Evolutionary conservation across 2,797 vertebrate genomes (phyloP), one percentile per base, ranked within the genome.

Genomic region (Scyliorhinus canicula): DNA sequence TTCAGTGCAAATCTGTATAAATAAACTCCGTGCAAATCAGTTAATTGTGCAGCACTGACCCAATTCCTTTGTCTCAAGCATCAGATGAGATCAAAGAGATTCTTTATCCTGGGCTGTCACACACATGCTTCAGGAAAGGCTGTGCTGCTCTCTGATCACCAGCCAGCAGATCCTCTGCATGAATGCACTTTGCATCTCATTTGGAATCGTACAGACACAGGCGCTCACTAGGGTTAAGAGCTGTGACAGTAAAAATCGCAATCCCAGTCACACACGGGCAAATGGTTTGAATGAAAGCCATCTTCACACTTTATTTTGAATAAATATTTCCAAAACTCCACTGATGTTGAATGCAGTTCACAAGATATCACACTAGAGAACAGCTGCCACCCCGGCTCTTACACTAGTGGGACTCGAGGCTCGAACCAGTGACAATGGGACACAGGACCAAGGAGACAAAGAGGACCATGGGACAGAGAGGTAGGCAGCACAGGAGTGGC

Each of bases 1-100:
- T 88, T 88, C 85, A 1, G 85, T 88, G 85, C 12, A 57, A 88
- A 88, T 57, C 35, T 88, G 52, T 57, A 88, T 57, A 88, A 88
- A 88, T 88, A 52, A 57, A 50, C 55, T 88, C 52, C 35, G 85
- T 31, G 55, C 52, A 88, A 88, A 88, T 88, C 28, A 88, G 50
- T 57, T 88, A 88, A 88, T 88, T 57, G 85, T 88, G 85, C 35
- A 88, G 85, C 52, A 88, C 85, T 57, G 50, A 88, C 85, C 57
- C 85, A 55, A 88, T 19, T 57, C 26, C 50, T 88, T 88, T 88
- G 85, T 88, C 85, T 88, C 85, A 57, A 50, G 31, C 85, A 88
- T 88, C 85, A 88, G 52, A 52, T 60, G 82, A n/a, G 85, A 88
- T 88, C 85, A 88, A 88, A 88, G 85, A 55, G 19, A 88, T 28